These are phyloP conservation scores for Adoxophyes honmai DNA, from an alignment of 1,140 invertebrate species.

Conservation along the genomic window DNA sequence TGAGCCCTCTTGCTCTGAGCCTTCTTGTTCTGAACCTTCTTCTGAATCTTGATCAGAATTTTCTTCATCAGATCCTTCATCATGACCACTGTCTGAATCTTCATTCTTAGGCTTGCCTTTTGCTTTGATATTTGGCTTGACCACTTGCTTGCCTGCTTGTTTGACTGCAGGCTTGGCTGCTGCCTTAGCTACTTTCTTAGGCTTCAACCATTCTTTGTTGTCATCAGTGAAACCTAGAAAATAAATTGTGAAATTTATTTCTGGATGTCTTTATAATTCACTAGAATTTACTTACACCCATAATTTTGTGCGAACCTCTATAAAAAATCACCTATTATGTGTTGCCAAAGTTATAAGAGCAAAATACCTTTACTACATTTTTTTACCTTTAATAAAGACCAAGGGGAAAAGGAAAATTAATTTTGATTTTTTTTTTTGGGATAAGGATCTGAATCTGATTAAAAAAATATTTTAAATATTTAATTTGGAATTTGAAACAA, in stretches of 20 bases:
- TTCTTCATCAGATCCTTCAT: constrained; percentile 31
- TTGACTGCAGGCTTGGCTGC: constrained; percentile 16
- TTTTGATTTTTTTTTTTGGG: no score
- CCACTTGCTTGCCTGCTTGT: constrained; percentile 15
- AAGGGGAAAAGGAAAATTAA: no score
- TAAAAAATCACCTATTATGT: no score
- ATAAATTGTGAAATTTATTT: neutral
- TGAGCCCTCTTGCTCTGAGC: constrained; percentile 18
- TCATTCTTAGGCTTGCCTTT: constrained; percentile 33
- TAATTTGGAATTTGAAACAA: no score
- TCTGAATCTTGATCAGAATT: constrained; percentile 40
- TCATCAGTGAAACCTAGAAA: constrained; percentile 81
- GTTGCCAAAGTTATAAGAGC: no score
- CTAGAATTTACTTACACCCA: no score
- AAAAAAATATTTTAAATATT: no score
- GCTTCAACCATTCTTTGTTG: constrained; percentile 83
- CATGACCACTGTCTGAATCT: constrained; percentile 30
- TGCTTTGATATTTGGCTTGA: constrained; percentile 3
- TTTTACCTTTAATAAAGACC: no score
- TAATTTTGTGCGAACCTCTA: no score
- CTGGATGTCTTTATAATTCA: neutral
- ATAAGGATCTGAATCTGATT: no score
- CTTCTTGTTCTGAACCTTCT: constrained; percentile 21
- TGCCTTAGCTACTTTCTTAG: constrained; percentile 68
- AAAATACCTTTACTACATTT: no score